Evolutionary conservation across 2,888 invertebrate genomes (phyloP).

Genomic region (Chrysodeixis includens): DNA sequence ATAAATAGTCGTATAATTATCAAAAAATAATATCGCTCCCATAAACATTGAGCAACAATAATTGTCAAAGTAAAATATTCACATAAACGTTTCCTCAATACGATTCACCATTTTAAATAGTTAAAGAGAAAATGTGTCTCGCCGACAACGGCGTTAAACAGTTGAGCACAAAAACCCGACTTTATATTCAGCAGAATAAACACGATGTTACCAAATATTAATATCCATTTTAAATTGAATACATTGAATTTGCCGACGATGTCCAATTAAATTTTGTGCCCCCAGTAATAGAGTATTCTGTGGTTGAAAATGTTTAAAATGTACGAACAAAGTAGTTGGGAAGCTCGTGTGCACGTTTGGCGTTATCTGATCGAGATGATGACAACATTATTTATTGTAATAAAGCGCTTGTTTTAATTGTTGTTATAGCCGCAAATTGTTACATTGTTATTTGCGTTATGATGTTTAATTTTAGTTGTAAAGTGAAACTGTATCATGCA

Average conservation of each 20-base stretch:
- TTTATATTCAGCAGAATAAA: not conserved
- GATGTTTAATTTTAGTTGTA: too few relatives aligned
- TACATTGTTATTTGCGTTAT: too few relatives aligned
- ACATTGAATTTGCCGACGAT: not conserved
- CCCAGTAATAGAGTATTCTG: not conserved
- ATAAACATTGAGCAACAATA: too few relatives aligned
- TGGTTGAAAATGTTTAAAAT: constrained; percentile 4
- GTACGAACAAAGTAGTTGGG: not conserved
- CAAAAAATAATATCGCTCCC: too few relatives aligned
- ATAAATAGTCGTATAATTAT: too few relatives aligned
- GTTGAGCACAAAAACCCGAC: not conserved
- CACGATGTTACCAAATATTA: not conserved
- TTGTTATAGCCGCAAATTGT: too few relatives aligned
- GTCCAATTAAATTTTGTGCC: constrained; percentile 1
- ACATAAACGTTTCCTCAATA: too few relatives aligned
- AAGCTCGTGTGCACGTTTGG: not conserved
- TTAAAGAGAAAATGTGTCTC: not conserved
- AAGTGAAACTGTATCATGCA: too few relatives aligned
- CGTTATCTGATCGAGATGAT: not conserved
- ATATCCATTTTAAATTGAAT: not conserved
- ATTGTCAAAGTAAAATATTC: too few relatives aligned
- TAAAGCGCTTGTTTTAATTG: not conserved
- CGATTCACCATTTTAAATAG: too few relatives aligned
- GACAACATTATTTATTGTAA: not conserved
- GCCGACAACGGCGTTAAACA: too few relatives aligned